Conservation (phyloP, 2,113 vertebrate genomes). For the Ahaetulla prasina region DNA sequence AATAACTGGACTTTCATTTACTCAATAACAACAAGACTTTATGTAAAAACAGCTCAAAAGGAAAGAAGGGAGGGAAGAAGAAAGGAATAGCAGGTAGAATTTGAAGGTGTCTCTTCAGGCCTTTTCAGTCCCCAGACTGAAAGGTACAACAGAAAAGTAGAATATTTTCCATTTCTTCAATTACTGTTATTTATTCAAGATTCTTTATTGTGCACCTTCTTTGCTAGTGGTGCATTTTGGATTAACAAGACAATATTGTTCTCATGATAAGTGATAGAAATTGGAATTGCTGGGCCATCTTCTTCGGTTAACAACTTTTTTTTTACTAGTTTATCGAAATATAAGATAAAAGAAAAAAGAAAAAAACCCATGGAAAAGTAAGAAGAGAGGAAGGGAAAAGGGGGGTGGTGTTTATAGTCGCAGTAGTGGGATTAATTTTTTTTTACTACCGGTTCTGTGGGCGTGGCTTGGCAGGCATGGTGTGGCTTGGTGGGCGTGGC, state of each 20-base stretch:
- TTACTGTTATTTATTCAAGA: background rate
- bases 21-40: background rate
- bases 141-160: background rate
- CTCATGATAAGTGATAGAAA: background rate
- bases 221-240: background rate
- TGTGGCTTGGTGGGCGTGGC: too few relatives aligned
- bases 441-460: too few relatives aligned
- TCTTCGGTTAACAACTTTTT: background rate
- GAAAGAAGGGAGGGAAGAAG: background rate
- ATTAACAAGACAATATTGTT: background rate
- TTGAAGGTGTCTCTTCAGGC: background rate
- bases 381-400: too few relatives aligned
- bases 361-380: too few relatives aligned
- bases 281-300: background rate
- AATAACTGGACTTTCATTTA: background rate
- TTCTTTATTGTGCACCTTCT: background rate
- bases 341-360: too few relatives aligned
- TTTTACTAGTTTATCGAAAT: too few relatives aligned
- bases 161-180: background rate
- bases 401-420: too few relatives aligned
- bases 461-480: too few relatives aligned
- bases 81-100: background rate
- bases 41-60: background rate
- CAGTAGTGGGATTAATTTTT: too few relatives aligned
- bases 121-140: background rate